phyloP scores from a whole-genome alignment of 37 sponge, comb jelly and placozoan species.

The Ianthella basta region DNA sequence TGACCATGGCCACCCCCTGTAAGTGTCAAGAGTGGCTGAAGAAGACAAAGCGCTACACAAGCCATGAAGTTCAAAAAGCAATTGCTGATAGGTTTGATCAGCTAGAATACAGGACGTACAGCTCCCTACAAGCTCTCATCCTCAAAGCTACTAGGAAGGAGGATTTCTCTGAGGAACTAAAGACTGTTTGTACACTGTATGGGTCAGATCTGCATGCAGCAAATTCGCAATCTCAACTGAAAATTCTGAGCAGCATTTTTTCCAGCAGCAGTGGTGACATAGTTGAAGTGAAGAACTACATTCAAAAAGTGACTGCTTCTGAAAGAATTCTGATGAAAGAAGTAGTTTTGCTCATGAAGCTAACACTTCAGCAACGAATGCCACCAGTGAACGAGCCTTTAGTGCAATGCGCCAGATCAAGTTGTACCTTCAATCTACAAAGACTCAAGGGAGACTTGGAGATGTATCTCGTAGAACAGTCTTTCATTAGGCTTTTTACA shows the following conservation, averaged over 20 bases:
- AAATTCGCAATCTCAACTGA: neutral
- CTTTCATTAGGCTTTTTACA: too few species aligned
- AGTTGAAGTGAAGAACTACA: neutral
- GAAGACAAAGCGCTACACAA: constrained; percentile 1
- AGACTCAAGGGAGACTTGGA: constrained; percentile 62
- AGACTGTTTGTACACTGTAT: constrained; percentile 6
- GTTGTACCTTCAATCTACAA: constrained; percentile 66
- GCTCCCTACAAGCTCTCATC: neutral
- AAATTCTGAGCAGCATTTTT: neutral
- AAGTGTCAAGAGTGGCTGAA: neutral
- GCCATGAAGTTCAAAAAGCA: neutral
- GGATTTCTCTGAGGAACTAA: neutral
- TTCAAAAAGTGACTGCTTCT: neutral
- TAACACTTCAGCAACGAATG: constrained; percentile 74
- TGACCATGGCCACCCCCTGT: too few species aligned
- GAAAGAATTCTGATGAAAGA: neutral
- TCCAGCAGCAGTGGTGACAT: neutral
- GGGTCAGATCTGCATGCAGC: constrained; percentile 1
- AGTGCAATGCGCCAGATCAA: constrained; percentile 76
- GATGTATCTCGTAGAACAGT: too few species aligned
- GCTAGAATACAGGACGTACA: neutral
- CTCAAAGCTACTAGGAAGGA: neutral
- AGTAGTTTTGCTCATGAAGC: neutral
- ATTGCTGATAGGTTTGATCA: neutral
- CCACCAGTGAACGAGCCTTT: constrained; percentile 73